Percentiles rank a stretch among this genome's conserved stretches.
Conservation (phyloP, 2,113 vertebrate genomes). For the Gavia stellata region DNA sequence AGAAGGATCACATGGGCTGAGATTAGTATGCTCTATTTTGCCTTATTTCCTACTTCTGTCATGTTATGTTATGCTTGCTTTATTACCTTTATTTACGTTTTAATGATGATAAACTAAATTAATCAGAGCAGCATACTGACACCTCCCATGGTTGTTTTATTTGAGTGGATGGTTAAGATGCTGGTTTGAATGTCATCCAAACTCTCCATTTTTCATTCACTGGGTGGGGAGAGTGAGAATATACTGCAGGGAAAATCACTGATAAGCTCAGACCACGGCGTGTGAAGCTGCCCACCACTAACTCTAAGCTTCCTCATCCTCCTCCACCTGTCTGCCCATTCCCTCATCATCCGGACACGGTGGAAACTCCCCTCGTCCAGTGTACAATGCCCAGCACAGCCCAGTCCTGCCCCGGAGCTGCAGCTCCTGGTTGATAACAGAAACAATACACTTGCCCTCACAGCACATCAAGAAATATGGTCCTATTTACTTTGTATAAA, state of each 20-base stretch:
- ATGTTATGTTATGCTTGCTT: background rate
- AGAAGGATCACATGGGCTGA: background rate
- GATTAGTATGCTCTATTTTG: background rate
- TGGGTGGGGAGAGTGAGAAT: background rate
- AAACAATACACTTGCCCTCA: background rate
- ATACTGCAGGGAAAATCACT: background rate
- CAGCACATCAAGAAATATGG: background rate
- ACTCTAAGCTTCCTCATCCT: background rate
- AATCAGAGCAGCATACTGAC: background rate
- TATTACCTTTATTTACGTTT: background rate
- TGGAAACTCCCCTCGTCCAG: background rate
- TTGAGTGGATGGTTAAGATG: background rate
- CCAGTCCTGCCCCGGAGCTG: background rate
- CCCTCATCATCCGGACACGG: background rate
- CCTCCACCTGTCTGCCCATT: background rate
- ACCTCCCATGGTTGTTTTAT: background rate
- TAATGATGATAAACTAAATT: background rate
- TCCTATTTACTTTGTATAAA: background rate
- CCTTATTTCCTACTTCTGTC: background rate
- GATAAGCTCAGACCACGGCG: fast-evolving
- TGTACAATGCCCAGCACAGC: background rate
- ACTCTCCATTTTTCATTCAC: background rate
- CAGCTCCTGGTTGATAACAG: background rate
- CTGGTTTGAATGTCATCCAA: background rate
- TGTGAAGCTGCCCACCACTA: fast-evolving